Percentiles rank a stretch among this genome's conserved stretches.
Evolutionary conservation across 2,797 vertebrate genomes (phyloP).

Genomic region (Sarcophilus harrisii): DNA sequence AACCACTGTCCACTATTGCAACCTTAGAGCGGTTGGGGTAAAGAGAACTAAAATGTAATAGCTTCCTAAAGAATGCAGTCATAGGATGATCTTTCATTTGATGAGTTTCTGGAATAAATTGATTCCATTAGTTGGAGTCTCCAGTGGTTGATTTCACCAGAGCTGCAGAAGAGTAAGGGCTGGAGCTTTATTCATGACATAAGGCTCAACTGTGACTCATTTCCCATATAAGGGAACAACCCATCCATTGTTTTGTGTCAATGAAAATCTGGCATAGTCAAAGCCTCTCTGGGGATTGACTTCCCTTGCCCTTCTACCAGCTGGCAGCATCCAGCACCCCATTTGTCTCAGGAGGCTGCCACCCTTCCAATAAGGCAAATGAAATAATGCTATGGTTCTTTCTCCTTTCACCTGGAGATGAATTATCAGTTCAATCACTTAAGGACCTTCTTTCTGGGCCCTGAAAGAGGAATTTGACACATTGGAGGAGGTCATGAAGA

Average conservation of each 20-base stretch:
- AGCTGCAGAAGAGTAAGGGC: not conserved
- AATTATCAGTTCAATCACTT: constrained; percentile 84
- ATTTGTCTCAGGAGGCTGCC: constrained; percentile 51
- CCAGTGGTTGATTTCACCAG: not conserved
- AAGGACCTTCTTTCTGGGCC: constrained; percentile 71
- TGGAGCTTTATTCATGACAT: not conserved
- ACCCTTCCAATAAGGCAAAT: constrained; percentile 75
- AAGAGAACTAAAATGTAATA: constrained; percentile 4
- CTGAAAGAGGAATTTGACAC: not conserved
- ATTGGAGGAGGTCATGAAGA: constrained; percentile 28
- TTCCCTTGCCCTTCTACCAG: not conserved
- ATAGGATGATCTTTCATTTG: not conserved
- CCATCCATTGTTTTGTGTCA: not conserved
- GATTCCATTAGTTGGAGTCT: not conserved
- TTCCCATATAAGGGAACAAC: not conserved
- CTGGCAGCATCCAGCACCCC: not conserved
- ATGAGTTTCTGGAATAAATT: constrained; percentile 23
- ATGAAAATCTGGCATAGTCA: not conserved
- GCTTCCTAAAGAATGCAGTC: not conserved
- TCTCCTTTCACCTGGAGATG: constrained; percentile 79
- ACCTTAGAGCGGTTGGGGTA: constrained; percentile 15
- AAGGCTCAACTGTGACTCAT: not conserved
- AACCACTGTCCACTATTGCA: not conserved
- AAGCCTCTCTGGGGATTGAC: not conserved
- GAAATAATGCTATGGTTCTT: constrained; percentile 64